Evolutionary conservation across 2,797 vertebrate genomes (phyloP).

Genomic region (Dallia pectoralis): DNA sequence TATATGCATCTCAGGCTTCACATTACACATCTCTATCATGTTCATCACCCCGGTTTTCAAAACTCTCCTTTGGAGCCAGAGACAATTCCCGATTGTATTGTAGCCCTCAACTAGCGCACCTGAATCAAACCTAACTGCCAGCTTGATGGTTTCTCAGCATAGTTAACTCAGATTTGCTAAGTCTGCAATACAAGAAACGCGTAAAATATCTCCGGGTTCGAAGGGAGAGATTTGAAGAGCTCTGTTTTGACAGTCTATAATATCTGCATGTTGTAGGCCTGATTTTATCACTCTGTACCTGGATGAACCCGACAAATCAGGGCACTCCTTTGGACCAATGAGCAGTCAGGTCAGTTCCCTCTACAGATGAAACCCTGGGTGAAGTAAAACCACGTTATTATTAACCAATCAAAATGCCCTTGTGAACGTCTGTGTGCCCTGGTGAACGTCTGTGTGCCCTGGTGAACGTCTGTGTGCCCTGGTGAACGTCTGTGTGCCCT

Average conservation of each 20-base stretch:
- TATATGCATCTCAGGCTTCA: background rate
- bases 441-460: too few species aligned
- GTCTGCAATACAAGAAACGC: too few species aligned
- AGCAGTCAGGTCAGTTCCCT: constrained; percentile 79
- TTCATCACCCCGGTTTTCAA: background rate
- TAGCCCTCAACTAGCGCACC: too few species aligned
- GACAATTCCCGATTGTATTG: too few species aligned
- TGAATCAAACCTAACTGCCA: too few species aligned
- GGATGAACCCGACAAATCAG: constrained; percentile 88
- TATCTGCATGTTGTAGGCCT: constrained; percentile 71
- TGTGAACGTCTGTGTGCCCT: background rate
- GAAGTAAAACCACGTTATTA: too few species aligned
- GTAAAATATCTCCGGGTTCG: too few species aligned
- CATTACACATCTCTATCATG: background rate
- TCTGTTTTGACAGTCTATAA: too few species aligned
- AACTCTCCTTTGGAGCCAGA: too few species aligned
- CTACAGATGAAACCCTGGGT: background rate
- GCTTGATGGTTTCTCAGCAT: too few species aligned
- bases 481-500: background rate
- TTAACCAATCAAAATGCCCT: background rate
- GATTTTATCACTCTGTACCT: constrained; percentile 90
- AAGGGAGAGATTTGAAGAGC: too few species aligned
- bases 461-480: background rate
- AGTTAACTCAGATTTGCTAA: too few species aligned
- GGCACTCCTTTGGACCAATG: constrained; percentile 82